Percentiles rank a stretch among this genome's conserved stretches.
phyloP scores from a whole-genome alignment of 2,797 vertebrate species.

The Nannoperca australis region DNA sequence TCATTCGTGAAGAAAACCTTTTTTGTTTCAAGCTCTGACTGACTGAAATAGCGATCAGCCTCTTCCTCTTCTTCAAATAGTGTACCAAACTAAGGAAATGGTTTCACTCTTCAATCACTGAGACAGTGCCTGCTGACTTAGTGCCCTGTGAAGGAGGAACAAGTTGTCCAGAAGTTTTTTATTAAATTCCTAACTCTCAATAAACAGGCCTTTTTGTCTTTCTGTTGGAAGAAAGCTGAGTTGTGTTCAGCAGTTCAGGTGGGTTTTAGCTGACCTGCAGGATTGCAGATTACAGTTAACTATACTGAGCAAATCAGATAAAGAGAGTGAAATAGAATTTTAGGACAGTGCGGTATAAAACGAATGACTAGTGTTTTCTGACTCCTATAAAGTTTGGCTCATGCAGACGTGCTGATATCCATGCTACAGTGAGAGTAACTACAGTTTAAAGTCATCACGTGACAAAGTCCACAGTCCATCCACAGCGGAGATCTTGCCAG shows the following conservation, averaged over 20 bases:
- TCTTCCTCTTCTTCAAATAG: background rate
- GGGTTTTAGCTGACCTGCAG: background rate
- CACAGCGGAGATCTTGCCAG: background rate
- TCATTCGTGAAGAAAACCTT: background rate
- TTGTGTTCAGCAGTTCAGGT: background rate
- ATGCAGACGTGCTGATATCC: constrained; percentile 3
- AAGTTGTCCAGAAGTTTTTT: background rate
- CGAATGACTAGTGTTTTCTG: constrained; percentile 11
- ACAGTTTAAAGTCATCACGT: constrained; percentile 14
- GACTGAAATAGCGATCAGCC: background rate
- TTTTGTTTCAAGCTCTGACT: background rate
- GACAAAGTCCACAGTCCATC: constrained; percentile 41
- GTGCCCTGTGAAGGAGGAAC: background rate
- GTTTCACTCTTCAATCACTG: background rate
- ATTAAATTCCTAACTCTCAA: background rate
- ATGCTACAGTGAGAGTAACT: background rate
- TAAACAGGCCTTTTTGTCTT: background rate
- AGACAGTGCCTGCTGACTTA: background rate
- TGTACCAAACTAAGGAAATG: background rate
- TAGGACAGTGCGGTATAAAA: background rate
- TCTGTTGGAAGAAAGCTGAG: background rate
- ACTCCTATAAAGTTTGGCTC: background rate
- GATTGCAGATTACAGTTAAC: background rate
- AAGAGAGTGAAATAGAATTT: background rate
- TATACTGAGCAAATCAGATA: background rate